Evolutionary conservation across 1,140 invertebrate genomes (phyloP), one percentile per base, ranked within the genome.

Genomic region (Saccostrea echinata): DNA sequence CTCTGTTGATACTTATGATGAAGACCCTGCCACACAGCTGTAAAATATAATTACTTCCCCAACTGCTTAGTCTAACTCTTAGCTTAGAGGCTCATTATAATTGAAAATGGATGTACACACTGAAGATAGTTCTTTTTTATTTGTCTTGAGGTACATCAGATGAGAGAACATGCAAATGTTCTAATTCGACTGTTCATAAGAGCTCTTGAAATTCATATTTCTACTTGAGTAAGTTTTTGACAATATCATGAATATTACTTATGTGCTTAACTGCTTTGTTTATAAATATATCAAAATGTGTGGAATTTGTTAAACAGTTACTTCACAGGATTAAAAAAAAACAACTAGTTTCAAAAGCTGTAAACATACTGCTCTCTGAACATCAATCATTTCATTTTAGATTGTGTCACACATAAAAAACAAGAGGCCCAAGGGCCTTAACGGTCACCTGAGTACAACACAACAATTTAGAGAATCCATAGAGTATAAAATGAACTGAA

Each of bases 61-160:
- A 76, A 27, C 68, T 76, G 68, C 27, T 76, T 30, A 12, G 30
- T 33, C 68, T 76, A 71, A 16, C 27, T 16, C 24, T 30, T 13
- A 76, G 27, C 24, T 43, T 43, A 43, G 43, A 43, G 43, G 43
- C 30, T 76, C 68, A 30, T 76, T 76, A 33, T 76, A 76, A 76
- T 76, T 76, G 68, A 33, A 76, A 76, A 76, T 76, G 68, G 24
- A 76, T 76, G 68, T 76, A 76, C 68, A 76, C 68, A 76, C 27
- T 33, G 68, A 30, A 30, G 30, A 76, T 16, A 76, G 6, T 30
- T 33, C n/a, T 24, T 61, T 64, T 64, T n/a, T n/a, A 64, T 21
- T 64, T 64, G 57, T 64, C 57, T 64, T 64, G 57, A 64, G 21
- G 57, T n/a, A 24, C 57, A 64, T 43, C 43, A 8, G 43, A 43